Evolutionary conservation across 2,888 invertebrate species (phyloP), one percentile per base, ranked within the genome.

Genomic region (Tryphoninae sp.): DNA sequence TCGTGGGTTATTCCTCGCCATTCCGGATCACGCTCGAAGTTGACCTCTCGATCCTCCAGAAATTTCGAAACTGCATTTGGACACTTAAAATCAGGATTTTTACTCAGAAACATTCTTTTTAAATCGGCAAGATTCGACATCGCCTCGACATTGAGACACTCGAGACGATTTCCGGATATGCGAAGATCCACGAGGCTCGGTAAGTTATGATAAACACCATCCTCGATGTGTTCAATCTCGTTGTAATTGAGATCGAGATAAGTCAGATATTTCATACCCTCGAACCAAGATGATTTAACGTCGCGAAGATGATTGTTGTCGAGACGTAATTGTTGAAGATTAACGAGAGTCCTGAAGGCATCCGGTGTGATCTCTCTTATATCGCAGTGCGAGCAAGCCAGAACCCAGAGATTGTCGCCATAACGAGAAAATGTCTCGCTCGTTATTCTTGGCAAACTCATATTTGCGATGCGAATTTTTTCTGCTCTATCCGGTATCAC

Each of bases 181-280:
- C 91, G 85, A 1, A 92, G 65, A 23, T 92, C 91, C 0, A 89
- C 86, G 42, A 92, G 86, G 11, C 78, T 84, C 2, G 89, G 89
- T 2, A 89, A 40, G 67, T 88, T 87, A 45, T 74, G 68, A 65
- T 89, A 92, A 7, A 90, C 89, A 0, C 82, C 89, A 26, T 87
- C 84, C 2, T 92, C 92, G 73, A 92, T 90, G 0, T 76, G 79
- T 2, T 84, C 83, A 73, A 92, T 90, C 8, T 84, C 61, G 65
- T 92, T 92, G 81, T 89, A 89, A 72, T 89, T 91, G 9, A 92
- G 59, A 74, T 92, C 90, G 6, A 92, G 83, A 76, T 88, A 91
- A 3, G 89, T 91, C 11, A 92, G 78, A 40, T 81, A 86, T 4
- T 78, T 45, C 7, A 91, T 83, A 9, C 88, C 88, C 4, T 83